Evolutionary conservation across 2,113 vertebrate species (phyloP), one percentile per base, ranked within the genome.

Genomic region (Rafetus swinhoei): DNA sequence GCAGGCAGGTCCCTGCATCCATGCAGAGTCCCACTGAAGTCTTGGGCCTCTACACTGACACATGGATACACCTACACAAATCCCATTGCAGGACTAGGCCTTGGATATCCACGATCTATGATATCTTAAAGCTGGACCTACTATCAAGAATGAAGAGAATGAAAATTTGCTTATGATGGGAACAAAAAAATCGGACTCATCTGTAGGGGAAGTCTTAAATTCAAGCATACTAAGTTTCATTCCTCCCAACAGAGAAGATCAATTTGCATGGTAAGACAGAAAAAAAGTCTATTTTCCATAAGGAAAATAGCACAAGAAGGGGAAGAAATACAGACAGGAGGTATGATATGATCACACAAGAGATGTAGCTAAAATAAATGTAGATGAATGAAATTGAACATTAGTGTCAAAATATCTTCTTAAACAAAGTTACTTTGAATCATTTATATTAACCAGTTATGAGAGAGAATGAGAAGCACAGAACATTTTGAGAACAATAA

Each of bases 401-500:
- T 55, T 62, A 85, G 84, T 32, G 65, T 54, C 65, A 62, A 80
- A 90, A 82, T 6, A 88, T 74, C 15, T 82, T 91, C 77, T 92
- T 35, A 80, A 45, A 39, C n/a, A 57, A 81, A 81, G 12, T 57
- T 12, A 84, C 32, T 86, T 53, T 86, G 25, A 89, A 81, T 79
- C 50, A 81, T 72, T 94, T 83, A 94, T 93, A 94, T n/a, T 55
- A 85, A 92, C 39, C 13, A 79, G 29, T 53, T 57, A 32, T n/a
- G 94, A 79, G 22, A 92, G 10, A 13, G 29, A 82, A 77, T 84
- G 27, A 77, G 9, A 93, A 91, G 80, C 25, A 93, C 6, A 29
- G 74, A 90, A 76, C 92, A 94, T 95, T 96, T 96, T 96, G 96
- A 97, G 97, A 98, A 97, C 94, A 86, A 65, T 19, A 81, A 60